Percentiles rank a stretch among this genome's conserved stretches.
Evolutionary conservation across 1,140 invertebrate genomes (phyloP).

Genomic region (Drosophila nebulosa): DNA sequence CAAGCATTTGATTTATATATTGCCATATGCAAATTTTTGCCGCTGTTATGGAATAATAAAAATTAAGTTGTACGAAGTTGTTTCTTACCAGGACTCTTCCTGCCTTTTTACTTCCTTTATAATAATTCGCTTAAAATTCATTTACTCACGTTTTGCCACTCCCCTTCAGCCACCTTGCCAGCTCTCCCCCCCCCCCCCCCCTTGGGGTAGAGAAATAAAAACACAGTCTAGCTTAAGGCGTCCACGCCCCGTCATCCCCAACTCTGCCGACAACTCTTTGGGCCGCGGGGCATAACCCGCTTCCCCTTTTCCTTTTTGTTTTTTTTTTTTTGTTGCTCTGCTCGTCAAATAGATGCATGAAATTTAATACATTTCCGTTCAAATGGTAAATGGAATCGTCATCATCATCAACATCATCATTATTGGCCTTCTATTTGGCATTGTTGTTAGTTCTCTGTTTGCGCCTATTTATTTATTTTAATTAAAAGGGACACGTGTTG

Average conservation of each 20-base stretch:
- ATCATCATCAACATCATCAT: conserved; percentile 26
- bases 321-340: too few species aligned
- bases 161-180: not conserved
- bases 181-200: not conserved
- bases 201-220: conserved; percentile 37
- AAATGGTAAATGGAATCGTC: conserved; percentile 30
- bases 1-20: conserved; percentile 68
- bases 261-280: conserved; percentile 23
- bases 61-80: conserved; percentile 64
- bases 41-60: conserved; percentile 30
- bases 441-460: conserved; percentile 48
- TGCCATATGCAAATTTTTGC: conserved; percentile 64
- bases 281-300: conserved; percentile 37
- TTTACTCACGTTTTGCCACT: conserved; percentile 64
- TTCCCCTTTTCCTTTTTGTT: conserved; percentile 15
- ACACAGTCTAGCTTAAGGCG: conserved; percentile 37
- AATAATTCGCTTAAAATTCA: conserved; percentile 74
- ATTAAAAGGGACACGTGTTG: conserved; percentile 76
- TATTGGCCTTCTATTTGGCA: conserved; percentile 34
- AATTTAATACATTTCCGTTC: conserved; percentile 56
- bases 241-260: conserved; percentile 7
- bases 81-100: conserved; percentile 42
- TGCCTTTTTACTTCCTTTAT: conserved; percentile 24
- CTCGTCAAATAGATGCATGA: conserved; percentile 64
- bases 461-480: conserved; percentile 77